Evolutionary conservation across 2,797 vertebrate genomes (phyloP).

Genomic region (Amniataba percoides): DNA sequence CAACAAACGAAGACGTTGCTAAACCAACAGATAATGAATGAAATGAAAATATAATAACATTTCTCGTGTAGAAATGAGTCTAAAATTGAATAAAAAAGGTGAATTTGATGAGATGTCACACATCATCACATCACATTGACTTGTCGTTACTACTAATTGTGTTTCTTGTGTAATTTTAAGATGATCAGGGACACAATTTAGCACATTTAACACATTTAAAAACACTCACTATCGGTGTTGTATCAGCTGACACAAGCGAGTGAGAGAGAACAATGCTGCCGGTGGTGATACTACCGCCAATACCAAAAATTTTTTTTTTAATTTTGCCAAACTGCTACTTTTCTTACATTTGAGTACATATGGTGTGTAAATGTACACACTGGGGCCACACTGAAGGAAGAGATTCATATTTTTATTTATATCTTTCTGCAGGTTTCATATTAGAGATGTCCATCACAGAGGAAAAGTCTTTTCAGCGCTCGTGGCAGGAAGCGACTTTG

Average conservation of each 20-base stretch:
- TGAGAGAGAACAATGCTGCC: not conserved
- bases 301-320: not conserved
- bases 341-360: not conserved
- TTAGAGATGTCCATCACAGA: not conserved
- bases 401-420: not conserved
- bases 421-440: not conserved
- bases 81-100: not conserved
- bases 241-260: not conserved
- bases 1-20: not conserved
- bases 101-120: too few species aligned
- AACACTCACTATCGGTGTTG: not conserved
- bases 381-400: not conserved
- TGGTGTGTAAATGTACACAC: not conserved
- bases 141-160: not conserved
- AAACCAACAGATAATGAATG: not conserved
- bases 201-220: not conserved
- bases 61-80: not conserved
- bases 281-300: not conserved
- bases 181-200: not conserved
- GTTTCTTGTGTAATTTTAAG: not conserved
- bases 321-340: not conserved
- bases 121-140: not conserved
- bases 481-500: slow-evolving; percentile 17
- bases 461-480: not conserved
- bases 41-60: not conserved